These are phyloP conservation scores for Automeris io DNA, from an alignment of 2,888 invertebrate species.

Conservation along the genomic window DNA sequence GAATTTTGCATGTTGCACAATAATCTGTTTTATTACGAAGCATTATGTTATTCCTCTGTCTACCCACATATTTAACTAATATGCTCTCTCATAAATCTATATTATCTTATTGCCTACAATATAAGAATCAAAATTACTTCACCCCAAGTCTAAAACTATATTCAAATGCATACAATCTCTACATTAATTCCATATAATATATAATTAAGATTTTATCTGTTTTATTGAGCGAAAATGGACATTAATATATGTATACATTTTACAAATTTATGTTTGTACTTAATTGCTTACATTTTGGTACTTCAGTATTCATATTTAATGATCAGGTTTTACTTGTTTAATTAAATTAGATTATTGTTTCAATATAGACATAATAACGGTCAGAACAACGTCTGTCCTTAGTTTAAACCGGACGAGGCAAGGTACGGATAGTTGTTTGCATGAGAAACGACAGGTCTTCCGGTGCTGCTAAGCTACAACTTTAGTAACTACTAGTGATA, in stretches of 20 bases:
- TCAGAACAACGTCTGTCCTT: neutral
- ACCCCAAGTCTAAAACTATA: neutral
- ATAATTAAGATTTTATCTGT: constrained; percentile 3
- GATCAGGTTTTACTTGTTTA: too few relatives aligned
- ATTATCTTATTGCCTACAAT: neutral
- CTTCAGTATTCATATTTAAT: too few relatives aligned
- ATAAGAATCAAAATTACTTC: neutral
- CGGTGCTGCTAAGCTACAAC: constrained; percentile 1
- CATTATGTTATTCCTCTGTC: neutral
- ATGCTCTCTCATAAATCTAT: neutral
- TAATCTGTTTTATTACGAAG: neutral
- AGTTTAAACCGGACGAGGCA: constrained; percentile 3
- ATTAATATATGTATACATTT: too few relatives aligned
- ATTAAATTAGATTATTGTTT: too few relatives aligned
- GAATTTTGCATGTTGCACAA: neutral
- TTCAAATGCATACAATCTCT: neutral
- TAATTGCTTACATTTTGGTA: too few relatives aligned
- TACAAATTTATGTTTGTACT: too few relatives aligned
- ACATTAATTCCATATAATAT: neutral
- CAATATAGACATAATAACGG: too few relatives aligned
- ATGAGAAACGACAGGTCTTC: constrained; percentile 1
- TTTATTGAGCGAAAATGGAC: constrained; percentile 1
- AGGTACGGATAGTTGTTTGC: constrained; percentile 1
- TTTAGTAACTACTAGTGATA: too few relatives aligned
- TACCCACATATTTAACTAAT: neutral